Evolutionary conservation across 2,888 invertebrate species (phyloP).

Genomic region (Fragum whitleyi): DNA sequence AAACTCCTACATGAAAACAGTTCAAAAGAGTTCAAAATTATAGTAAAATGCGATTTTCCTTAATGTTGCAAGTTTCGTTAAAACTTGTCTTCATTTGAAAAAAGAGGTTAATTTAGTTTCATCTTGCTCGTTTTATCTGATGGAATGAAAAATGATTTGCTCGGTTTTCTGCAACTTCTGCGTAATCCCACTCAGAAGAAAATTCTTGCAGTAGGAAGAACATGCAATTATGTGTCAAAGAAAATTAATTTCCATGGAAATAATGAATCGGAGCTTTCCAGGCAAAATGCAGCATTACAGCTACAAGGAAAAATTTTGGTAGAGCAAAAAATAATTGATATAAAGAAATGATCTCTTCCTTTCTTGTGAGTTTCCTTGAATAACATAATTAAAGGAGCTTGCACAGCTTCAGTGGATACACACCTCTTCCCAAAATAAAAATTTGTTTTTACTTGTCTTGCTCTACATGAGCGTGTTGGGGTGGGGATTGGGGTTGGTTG

Average conservation of each 20-base stretch:
- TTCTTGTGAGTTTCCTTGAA: too few relatives aligned
- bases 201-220: constrained; percentile 8
- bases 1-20: too few relatives aligned
- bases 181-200: not conserved
- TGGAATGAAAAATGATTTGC: constrained; percentile 1
- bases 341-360: not conserved
- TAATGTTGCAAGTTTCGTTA: not conserved
- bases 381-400: too few relatives aligned
- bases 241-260: constrained; percentile 28
- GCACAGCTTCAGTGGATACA: too few relatives aligned
- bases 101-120: constrained; percentile 4
- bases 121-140: constrained; percentile 4
- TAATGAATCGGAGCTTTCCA: constrained; percentile 14
- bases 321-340: not conserved
- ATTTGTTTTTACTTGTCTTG: too few relatives aligned
- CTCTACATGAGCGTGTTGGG: too few relatives aligned
- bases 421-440: too few relatives aligned
- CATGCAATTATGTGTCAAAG: constrained; percentile 27
- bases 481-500: too few relatives aligned
- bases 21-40: not conserved
- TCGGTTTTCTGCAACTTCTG: constrained; percentile 1
- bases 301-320: not conserved
- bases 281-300: constrained; percentile 8
- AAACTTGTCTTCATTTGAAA: constrained; percentile 2
- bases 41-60: not conserved